phyloP scores from a whole-genome alignment of 2,113 vertebrate genomes.

The Cephalopterus ornatus region DNA sequence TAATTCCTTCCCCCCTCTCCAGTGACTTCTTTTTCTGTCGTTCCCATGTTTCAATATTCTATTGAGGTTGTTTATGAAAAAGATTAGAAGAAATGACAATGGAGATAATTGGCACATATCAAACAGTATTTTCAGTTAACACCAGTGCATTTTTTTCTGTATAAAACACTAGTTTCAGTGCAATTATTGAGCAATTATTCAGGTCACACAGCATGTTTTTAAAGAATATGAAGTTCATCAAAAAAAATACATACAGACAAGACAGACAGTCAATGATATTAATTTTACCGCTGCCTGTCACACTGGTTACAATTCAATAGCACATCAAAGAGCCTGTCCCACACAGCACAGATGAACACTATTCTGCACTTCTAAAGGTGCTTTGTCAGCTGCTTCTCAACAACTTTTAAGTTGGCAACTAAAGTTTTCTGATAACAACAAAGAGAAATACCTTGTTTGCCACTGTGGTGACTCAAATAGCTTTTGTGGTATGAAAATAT shows the following conservation, averaged over 20 bases:
- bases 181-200: neutral
- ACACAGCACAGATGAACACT: neutral
- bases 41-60: neutral
- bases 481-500: neutral
- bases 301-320: neutral
- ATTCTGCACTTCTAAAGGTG: neutral
- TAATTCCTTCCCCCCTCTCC: neutral
- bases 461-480: neutral
- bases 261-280: neutral
- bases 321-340: neutral
- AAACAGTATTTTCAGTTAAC: neutral
- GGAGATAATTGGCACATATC: neutral
- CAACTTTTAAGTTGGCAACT: neutral
- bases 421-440: neutral
- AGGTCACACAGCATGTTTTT: neutral
- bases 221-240: constrained; percentile 9
- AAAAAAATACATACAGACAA: neutral
- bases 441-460: neutral
- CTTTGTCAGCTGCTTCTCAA: constrained; percentile 11
- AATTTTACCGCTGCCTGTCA: constrained; percentile 18
- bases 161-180: neutral
- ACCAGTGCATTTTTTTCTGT: neutral
- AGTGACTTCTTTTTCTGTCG: neutral
- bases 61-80: neutral
- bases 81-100: neutral